These are phyloP conservation scores for Amblyopsis rosae DNA, from an alignment of 2,113 vertebrate genomes.

Conservation along the genomic window DNA sequence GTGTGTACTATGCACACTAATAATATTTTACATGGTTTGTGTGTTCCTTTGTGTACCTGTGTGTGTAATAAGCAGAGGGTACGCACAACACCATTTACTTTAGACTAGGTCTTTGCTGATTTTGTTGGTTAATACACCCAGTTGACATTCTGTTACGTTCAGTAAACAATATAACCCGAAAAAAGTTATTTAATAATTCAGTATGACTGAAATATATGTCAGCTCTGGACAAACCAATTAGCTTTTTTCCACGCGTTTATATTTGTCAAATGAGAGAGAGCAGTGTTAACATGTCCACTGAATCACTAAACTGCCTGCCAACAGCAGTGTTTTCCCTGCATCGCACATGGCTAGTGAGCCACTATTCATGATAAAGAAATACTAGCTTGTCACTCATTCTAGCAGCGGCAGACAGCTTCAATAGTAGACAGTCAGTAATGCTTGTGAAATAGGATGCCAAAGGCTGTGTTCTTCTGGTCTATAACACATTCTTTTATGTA, in stretches of 20 bases:
- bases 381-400: conserved; percentile 63
- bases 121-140: no score
- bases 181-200: no score
- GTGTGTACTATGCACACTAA: no score
- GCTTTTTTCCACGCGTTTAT: not conserved
- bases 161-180: no score
- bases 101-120: no score
- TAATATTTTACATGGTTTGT: no score
- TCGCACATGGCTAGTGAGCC: conserved; percentile 58
- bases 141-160: no score
- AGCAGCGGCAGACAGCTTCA: conserved; percentile 59
- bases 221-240: not conserved
- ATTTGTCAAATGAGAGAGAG: conserved; percentile 43
- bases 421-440: conserved; percentile 46
- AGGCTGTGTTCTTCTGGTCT: conserved; percentile 47
- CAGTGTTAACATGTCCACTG: conserved; percentile 34
- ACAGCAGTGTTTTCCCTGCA: conserved; percentile 55
- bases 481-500: conserved; percentile 6
- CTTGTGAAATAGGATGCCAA: conserved; percentile 52
- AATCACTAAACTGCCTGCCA: conserved; percentile 49
- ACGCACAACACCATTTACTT: no score
- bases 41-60: no score
- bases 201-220: not conserved
- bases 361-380: conserved; percentile 65
- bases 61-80: no score